Base-by-base conservation (phyloP, 2,888 invertebrate species). In the Drosophila quasianomalipes region DNA sequence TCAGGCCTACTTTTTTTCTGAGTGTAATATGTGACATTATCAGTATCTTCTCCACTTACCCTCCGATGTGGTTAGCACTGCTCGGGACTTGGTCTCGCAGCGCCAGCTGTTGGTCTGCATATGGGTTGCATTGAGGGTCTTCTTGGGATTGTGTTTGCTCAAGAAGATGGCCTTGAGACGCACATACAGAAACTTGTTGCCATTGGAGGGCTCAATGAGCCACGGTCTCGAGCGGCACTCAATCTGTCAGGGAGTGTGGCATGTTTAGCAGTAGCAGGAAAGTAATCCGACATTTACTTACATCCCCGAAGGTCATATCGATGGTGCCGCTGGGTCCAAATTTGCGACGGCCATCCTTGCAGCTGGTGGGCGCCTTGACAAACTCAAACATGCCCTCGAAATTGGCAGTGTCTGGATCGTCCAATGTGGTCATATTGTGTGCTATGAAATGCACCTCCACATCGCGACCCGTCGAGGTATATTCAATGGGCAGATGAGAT, bases 351-450 rank as follows among this genome's bases (percentile, higher is more conserved):
- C 96, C 95, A 80, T 95, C 95, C 72, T 95, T 95, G 91, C 97
- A 97, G 31, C 95, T 95, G 0, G 95, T 95, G n/a, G 95, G 95
- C 54, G 95, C 94, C 86, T 96, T 95, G 16, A 97, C 94, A 85
- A 97, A 97, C 92, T 97, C 97, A 93, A 97, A 97, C 51, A 95
- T 95, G 9, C 96, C 97, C 92, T 97, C 97, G 93, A 98, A 97
- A 91, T 96, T 96, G 81, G 98, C 95, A 57, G 96, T 96, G 70
- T 97, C 95, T 92, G 97, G 97, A 94, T 98, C 97, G 90, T 98
- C 97, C 26, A 96, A 94, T 2, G 97, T 96, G 75, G 96, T 95
- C 98, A 98, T 97, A 83, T 96, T 96, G 67, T 95, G 95, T 22
- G 97, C 96, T 80, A 96, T 96, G 90, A 98, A 97, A 87, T 96